Base-by-base conservation (phyloP, 2,888 invertebrate species). In the Amorpha juglandis region DNA sequence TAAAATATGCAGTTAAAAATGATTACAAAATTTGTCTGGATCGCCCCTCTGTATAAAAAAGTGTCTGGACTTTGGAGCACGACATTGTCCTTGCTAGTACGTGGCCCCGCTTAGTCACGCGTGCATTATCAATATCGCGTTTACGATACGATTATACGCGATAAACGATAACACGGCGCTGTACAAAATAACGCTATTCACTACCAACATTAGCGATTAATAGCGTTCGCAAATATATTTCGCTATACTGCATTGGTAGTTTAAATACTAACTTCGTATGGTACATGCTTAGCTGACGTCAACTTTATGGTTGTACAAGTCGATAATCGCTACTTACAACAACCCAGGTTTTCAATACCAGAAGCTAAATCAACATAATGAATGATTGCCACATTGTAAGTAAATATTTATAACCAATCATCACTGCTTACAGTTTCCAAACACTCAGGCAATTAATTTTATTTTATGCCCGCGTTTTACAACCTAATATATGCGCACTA, bases 1-100 rank as follows among this genome's bases (percentile, higher is more conserved):
- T 4, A 27, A 27, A 27, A 27, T 4, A 27, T 4, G 27, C 27
- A 27, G 27, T 27, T 27, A 27, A 3, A 27, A 16, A 19, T 51
- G 7, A 51, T 19, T 21, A 51, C 12, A 52, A 52, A 27, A 21
- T n/a, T 16, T 3, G 8, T 48, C 16, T 48, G 7, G 4, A 27
- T 27, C 27, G 27, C 27, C 27, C 8, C 3, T 14, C 47, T n/a
- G n/a, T 19, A 27, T 27, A 27, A n/a, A 55, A 42, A 55, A 16
- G 42, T 16, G 38, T 38, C 9, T 0, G 9, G 42, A 45, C 45
- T 55, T 14, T 12, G 16, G 16, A 38, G 11, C 42, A 21, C 19
- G 58, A 58, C 58, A 58, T 42, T 58, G 58, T 42, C 58, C 42
- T 58, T 58, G 58, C 12, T 42, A 42, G 42, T 38, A 9, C 58